Percentiles rank a stretch among this genome's conserved stretches.
Conservation (phyloP, 1,140 invertebrate species). For the Nautilus pompilius region DNA sequence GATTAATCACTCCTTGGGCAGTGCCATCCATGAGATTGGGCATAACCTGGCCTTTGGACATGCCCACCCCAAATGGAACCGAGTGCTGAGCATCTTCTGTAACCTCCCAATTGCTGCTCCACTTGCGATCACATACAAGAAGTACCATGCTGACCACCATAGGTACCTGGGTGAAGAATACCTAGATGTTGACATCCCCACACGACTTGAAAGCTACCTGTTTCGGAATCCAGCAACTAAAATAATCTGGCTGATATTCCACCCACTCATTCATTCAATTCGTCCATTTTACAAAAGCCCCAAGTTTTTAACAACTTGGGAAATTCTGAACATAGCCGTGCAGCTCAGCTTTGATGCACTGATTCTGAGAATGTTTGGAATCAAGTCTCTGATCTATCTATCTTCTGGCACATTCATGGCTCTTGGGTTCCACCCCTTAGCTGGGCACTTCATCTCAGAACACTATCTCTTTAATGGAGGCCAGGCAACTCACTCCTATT, state of each 20-base stretch:
- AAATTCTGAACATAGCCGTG: slow-evolving; percentile 78
- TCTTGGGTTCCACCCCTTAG: slow-evolving; percentile 95
- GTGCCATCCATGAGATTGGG: slow-evolving; percentile 54
- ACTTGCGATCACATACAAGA: slow-evolving; percentile 53
- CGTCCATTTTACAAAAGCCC: slow-evolving; percentile 61
- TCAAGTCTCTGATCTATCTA: slow-evolving; percentile 76
- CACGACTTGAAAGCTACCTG: slow-evolving; percentile 42
- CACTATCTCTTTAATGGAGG: slow-evolving; percentile 99
- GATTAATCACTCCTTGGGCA: slow-evolving; percentile 52
- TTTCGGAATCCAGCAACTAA: slow-evolving; percentile 49
- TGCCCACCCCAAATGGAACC: slow-evolving; percentile 36
- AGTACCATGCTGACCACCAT: slow-evolving; percentile 55
- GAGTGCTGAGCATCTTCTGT: slow-evolving; percentile 48
- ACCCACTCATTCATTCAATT: slow-evolving; percentile 45
- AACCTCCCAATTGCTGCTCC: slow-evolving; percentile 53
- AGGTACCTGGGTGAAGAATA: slow-evolving; percentile 46
- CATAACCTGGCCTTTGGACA: slow-evolving; percentile 56
- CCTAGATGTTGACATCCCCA: slow-evolving; percentile 51
- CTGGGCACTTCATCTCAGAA: slow-evolving; percentile 97
- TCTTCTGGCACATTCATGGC: slow-evolving; percentile 82
- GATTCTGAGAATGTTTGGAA: slow-evolving; percentile 77
- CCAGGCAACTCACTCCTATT: slow-evolving; percentile 97
- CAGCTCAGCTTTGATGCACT: slow-evolving; percentile 81
- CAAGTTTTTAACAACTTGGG: slow-evolving; percentile 75
- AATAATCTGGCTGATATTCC: slow-evolving; percentile 46